These are phyloP conservation scores for Aphidius colemani DNA, from an alignment of 2,888 invertebrate genomes.

Conservation along the genomic window DNA sequence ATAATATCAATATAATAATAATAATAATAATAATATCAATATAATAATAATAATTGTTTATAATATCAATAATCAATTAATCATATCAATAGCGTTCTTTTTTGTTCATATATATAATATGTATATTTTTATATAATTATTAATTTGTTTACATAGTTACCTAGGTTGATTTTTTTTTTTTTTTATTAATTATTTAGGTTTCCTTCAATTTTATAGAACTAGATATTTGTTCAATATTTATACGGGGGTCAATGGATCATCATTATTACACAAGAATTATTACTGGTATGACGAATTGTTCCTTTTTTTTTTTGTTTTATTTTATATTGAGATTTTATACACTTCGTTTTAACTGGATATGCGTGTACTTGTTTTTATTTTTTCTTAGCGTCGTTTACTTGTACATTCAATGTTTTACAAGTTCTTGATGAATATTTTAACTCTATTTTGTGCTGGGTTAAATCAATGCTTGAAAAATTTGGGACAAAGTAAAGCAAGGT, in stretches of 20 bases:
- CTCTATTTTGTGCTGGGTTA: conserved; percentile 22
- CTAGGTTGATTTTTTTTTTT: conserved; percentile 41
- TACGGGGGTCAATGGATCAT: conserved; percentile 44
- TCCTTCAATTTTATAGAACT: conserved; percentile 35
- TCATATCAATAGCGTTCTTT: conserved; percentile 33
- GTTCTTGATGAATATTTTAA: conserved; percentile 16
- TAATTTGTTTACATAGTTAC: conserved; percentile 41
- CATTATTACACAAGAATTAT: conserved; percentile 48
- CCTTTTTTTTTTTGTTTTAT: conserved; percentile 17
- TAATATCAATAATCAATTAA: conserved; percentile 29
- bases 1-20: conserved; percentile 28
- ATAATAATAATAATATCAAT: conserved; percentile 23
- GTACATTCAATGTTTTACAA: conserved; percentile 29
- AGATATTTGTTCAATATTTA: conserved; percentile 37
- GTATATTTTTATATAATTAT: conserved; percentile 45
- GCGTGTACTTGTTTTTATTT: conserved; percentile 2
- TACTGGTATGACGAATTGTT: conserved; percentile 36
- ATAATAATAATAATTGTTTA: conserved; percentile 27
- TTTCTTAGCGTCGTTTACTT: conserved; percentile 12
- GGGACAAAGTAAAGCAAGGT: background rate
- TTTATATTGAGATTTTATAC: conserved; percentile 14
- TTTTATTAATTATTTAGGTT: conserved; percentile 18
- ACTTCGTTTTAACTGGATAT: conserved; percentile 9
- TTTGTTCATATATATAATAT: conserved; percentile 51
- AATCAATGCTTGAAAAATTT: conserved; percentile 24